Base-by-base conservation (phyloP, 2,113 vertebrate genomes). In the Xenus cinereus region DNA sequence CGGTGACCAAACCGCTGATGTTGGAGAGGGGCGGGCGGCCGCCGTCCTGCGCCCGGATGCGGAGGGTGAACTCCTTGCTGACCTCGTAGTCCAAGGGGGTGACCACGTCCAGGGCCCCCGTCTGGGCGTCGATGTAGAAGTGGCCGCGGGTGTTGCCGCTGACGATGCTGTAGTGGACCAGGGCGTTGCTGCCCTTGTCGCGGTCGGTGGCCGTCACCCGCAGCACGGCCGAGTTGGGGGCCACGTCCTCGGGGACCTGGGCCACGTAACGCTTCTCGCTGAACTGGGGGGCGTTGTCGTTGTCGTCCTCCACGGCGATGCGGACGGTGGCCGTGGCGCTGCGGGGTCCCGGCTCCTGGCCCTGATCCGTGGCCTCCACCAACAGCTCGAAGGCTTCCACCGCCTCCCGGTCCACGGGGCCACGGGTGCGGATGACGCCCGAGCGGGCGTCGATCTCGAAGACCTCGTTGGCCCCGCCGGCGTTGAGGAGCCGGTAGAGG, bases 101-200 rank as follows among this genome's bases (percentile, higher is more conserved):
- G 63, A 99, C 98, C 9, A 99, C 98, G 22, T 99, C 99, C 94
- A 99, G 97, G 24, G 98, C 98, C 5, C 99, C 99, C 0, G 98
- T 99, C 97, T 99, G 99, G 0, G 99, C 99, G 3, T 99, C 99
- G 7, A 99, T 98, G 87, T 99, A 99, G 89, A 99, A 99, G 97
- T 99, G 99, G 1, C 99, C 99, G 2, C 99, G 98, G 18, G 98
- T 99, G 80, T 99, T 99, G 32, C 99, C 99, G 0, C 99, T 99
- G 98, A 99, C 99, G 90, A 99, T 99, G 98, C 99, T 99, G 77
- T 99, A 99, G 93, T 99, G 99, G 39, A 99, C 99, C 12, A 99
- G 84, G 0, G 99, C 99, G 0, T 99, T 99, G 97, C 98, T 99
- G 20, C 99, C 99, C 66, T 98, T 98, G 97, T 99, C 99, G 20